Evolutionary conservation across 2,888 invertebrate genomes (phyloP).

Genomic region (Watsonalla cultraria): DNA sequence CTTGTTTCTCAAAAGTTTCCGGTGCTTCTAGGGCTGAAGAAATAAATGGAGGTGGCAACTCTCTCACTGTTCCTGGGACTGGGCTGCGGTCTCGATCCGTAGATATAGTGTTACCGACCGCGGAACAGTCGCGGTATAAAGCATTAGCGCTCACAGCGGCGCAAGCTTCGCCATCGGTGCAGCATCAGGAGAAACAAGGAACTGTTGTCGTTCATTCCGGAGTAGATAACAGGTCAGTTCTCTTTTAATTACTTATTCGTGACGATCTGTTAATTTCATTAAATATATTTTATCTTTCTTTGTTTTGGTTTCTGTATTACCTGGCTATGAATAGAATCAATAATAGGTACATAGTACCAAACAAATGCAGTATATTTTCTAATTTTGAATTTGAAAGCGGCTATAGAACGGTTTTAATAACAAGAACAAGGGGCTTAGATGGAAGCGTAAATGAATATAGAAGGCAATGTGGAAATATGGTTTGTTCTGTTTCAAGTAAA

Average conservation of each 20-base stretch:
- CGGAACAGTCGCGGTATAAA: slow-evolving; percentile 90
- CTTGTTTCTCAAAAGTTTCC: slow-evolving; percentile 88
- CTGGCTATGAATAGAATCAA: no score
- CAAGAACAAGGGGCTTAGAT: background rate
- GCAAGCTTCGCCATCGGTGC: slow-evolving; percentile 41
- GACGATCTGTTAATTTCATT: slow-evolving; percentile 12
- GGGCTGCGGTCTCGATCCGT: slow-evolving; percentile 89
- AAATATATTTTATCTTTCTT: slow-evolving; percentile 21
- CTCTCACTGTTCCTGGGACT: slow-evolving; percentile 84
- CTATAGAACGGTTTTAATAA: background rate
- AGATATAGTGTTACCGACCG: slow-evolving; percentile 92
- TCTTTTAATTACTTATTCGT: slow-evolving; percentile 10
- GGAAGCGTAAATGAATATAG: background rate
- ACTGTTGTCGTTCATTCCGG: slow-evolving; percentile 28
- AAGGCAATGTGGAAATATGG: background rate
- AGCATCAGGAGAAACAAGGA: slow-evolving; percentile 35
- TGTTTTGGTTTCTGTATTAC: slow-evolving; percentile 11
- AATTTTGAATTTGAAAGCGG: background rate
- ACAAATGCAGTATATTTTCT: no score
- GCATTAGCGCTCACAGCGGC: slow-evolving; percentile 85
- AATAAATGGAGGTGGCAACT: slow-evolving; percentile 79
- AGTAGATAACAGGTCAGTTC: slow-evolving; percentile 56
- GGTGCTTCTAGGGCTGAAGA: slow-evolving; percentile 86
- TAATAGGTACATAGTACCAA: no score
- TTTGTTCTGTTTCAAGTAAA: background rate